Conservation (phyloP, 37 sponge, comb jelly and placozoan genomes). For the Mnemiopsis leidyi region DNA sequence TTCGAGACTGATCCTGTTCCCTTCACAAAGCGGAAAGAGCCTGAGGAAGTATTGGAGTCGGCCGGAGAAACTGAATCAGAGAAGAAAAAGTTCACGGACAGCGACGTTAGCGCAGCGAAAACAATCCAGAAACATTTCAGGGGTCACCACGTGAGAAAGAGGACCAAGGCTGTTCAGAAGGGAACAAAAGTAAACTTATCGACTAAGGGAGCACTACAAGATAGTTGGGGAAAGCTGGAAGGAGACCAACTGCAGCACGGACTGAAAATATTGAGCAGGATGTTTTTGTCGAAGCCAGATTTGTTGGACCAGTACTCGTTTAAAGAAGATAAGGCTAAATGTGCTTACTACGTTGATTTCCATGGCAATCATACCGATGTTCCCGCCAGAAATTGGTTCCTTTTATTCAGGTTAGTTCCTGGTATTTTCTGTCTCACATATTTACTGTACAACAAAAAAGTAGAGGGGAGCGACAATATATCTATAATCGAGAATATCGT, state of each 20-base stretch:
- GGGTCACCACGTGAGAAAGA: constrained; percentile 63
- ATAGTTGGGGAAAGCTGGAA: constrained; percentile 32
- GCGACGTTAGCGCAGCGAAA: neutral
- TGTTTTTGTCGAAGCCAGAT: constrained; percentile 15
- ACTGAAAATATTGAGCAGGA: neutral
- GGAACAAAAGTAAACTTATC: constrained; percentile 12
- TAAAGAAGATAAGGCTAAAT: constrained; percentile 67
- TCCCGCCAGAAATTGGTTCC: constrained; percentile 74
- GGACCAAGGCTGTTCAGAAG: constrained; percentile 25
- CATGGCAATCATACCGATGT: constrained; percentile 66
- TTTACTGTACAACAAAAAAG: no score
- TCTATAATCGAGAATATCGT: no score
- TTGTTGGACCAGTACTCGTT: constrained; percentile 74
- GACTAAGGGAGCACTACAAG: neutral
- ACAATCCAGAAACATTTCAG: constrained; percentile 44
- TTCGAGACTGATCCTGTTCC: constrained; percentile 32
- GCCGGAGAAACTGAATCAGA: neutral
- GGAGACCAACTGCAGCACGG: constrained; percentile 42
- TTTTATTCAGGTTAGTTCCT: constrained; percentile 73
- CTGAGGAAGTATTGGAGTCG: neutral
- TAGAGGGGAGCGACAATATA: no score
- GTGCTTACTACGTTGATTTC: constrained; percentile 69
- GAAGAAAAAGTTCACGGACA: neutral
- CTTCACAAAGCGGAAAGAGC: neutral
- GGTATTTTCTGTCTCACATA: no score